phyloP scores from a whole-genome alignment of 2,888 invertebrate genomes.

The Campoplex capitator region DNA sequence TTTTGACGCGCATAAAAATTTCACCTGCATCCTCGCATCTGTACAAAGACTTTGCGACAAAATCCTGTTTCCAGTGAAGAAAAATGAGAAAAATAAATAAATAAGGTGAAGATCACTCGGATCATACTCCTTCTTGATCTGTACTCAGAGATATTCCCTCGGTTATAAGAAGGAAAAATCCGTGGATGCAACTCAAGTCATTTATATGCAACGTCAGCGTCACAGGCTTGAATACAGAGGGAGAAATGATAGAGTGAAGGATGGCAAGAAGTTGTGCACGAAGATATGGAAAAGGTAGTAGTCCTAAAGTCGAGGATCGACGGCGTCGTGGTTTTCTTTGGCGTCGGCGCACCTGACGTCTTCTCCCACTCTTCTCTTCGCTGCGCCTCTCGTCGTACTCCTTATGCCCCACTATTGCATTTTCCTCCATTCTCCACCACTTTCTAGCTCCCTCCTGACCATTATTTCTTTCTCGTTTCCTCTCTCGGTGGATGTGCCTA shows the following conservation, averaged over 20 bases:
- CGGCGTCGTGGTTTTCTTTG: slow-evolving; percentile 47
- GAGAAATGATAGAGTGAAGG: slow-evolving; percentile 38
- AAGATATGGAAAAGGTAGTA: slow-evolving; percentile 36
- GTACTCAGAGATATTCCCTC: slow-evolving; percentile 51
- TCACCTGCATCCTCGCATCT: slow-evolving; percentile 44
- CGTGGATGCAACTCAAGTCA: slow-evolving; percentile 36
- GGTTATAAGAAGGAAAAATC: slow-evolving; percentile 42
- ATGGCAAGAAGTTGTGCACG: slow-evolving; percentile 42
- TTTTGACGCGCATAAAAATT: slow-evolving; percentile 34
- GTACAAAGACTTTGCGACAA: slow-evolving; percentile 44
- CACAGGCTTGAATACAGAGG: slow-evolving; percentile 10
- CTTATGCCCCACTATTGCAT: slow-evolving; percentile 10
- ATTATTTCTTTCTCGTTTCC: slow-evolving; percentile 25
- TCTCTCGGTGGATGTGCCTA: slow-evolving; percentile 19
- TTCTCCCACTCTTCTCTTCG: slow-evolving; percentile 15
- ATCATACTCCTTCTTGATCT: slow-evolving; percentile 46
- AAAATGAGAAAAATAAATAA: slow-evolving; percentile 13
- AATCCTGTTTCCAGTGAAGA: slow-evolving; percentile 43
- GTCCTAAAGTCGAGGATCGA: slow-evolving; percentile 62
- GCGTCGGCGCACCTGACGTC: slow-evolving; percentile 67
- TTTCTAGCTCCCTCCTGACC: slow-evolving; percentile 51
- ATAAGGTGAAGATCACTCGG: slow-evolving; percentile 43
- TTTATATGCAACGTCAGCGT: slow-evolving; percentile 50
- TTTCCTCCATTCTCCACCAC: slow-evolving; percentile 34
- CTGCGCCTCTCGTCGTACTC: background rate